Conservation (phyloP, 2,888 invertebrate species). For the Myopa tessellatipennis region DNA sequence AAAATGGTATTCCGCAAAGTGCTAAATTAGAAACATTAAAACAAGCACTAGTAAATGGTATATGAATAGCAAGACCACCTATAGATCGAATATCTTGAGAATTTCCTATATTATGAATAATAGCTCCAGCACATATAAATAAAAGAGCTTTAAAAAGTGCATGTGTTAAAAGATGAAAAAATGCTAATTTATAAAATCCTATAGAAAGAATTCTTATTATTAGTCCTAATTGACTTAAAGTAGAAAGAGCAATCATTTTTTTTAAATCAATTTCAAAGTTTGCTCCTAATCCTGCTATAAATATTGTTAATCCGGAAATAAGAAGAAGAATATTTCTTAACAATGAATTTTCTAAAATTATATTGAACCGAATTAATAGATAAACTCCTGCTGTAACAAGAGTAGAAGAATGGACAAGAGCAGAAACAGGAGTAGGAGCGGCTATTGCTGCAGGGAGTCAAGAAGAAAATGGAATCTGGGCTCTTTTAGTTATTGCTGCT, state of each 20-base stretch:
- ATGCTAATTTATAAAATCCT: slow-evolving; percentile 59
- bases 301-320: slow-evolving; percentile 72
- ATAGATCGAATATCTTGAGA: slow-evolving; percentile 73
- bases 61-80: slow-evolving; percentile 58
- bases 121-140: slow-evolving; percentile 78
- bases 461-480: slow-evolving; percentile 83
- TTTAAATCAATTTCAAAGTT: too few relatives aligned
- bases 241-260: slow-evolving; percentile 83
- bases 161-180: slow-evolving; percentile 70
- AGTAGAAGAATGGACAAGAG: slow-evolving; percentile 81
- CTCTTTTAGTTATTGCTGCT: slow-evolving; percentile 80
- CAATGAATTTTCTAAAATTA: slow-evolving; percentile 67
- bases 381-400: slow-evolving; percentile 82
- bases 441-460: slow-evolving; percentile 82
- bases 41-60: slow-evolving; percentile 1
- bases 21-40: slow-evolving; percentile 73
- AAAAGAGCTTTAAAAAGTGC: slow-evolving; percentile 82
- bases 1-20: slow-evolving; percentile 75
- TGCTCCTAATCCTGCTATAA: slow-evolving; percentile 73
- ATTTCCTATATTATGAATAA: slow-evolving; percentile 76
- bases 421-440: slow-evolving; percentile 76
- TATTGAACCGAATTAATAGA: slow-evolving; percentile 78
- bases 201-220: slow-evolving; percentile 76
- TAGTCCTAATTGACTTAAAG: slow-evolving; percentile 80
- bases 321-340: slow-evolving; percentile 70